Evolutionary conservation across 2,797 vertebrate genomes (phyloP), one percentile per base, ranked within the genome.

Genomic region (Eulemur albifrons): DNA sequence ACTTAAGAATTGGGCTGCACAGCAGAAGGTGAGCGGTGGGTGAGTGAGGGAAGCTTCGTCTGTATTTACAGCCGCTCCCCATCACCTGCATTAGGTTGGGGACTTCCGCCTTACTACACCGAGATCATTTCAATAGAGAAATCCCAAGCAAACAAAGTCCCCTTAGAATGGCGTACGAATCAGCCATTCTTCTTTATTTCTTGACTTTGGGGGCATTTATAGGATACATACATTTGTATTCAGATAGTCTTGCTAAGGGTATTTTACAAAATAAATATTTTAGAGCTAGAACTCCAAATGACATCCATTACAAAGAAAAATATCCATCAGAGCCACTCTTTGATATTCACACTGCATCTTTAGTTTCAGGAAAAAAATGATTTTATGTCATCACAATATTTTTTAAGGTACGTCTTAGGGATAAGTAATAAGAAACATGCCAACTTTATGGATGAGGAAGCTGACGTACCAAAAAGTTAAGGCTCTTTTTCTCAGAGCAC

Each of bases 361-460:
- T 54, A 96, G 93, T 92, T 96, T 96, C 83, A 95, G 54, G 82
- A 7, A 88, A 77, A 91, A 97, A 95, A 94, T 45, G 95, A 98
- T 95, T 96, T 81, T 83, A 96, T 95, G 95, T 69, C 94, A 94
- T 89, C 86, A 82, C 65, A 84, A 67, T 94, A 94, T 90, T 96
- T 97, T 97, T 95, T 83, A 88, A 98, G 89, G 79, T 95, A 96
- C 75, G 80, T 93, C 79, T 97, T 96, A 96, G 40, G 96, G 97
- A 94, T 94, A 97, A 96, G 87, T 96, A 97, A 88, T 94, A 96
- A 96, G 83, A 92, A 94, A 90, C 10, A 95, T 93, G 94, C 76
- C 96, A 96, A 65, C 91, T 88, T 96, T 95, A 97, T 96, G 70
- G 91, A 97, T 98, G 83, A 84, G 40, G 20, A 88, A 90, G 23